Percentiles rank a stretch among this genome's conserved stretches.
Evolutionary conservation across 64 coral and sea anemone genomes (phyloP).

Genomic region (Montipora cactus): DNA sequence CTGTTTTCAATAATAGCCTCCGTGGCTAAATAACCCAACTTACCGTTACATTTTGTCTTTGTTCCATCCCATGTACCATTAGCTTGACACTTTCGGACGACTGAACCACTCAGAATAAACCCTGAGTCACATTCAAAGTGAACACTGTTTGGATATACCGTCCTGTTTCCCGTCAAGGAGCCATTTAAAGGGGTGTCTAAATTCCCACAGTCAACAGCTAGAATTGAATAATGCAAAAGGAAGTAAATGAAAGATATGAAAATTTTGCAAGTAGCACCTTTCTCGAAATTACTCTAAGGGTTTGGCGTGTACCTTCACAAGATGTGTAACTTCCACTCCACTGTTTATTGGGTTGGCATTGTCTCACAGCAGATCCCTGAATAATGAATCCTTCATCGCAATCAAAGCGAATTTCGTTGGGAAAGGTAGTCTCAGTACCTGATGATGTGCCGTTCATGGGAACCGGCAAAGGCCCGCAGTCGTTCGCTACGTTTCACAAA

Average conservation of each 20-base stretch:
- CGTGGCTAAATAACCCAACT: neutral
- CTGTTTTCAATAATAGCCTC: too few relatives aligned
- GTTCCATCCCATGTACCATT: conserved; percentile 69
- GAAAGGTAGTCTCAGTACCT: conserved; percentile 27
- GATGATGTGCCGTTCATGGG: conserved; percentile 26
- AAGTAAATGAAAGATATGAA: too few relatives aligned
- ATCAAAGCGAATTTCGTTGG: conserved; percentile 9
- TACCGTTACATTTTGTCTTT: conserved; percentile 48
- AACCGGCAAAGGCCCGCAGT: neutral
- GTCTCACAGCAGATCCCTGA: conserved; percentile 15
- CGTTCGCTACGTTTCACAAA: neutral
- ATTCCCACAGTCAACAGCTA: conserved; percentile 48
- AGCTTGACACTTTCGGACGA: conserved; percentile 19
- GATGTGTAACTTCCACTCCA: conserved; percentile 44
- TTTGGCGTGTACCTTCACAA: conserved; percentile 6
- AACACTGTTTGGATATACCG: conserved; percentile 63
- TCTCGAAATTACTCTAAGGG: neutral
- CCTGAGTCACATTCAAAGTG: conserved; percentile 72
- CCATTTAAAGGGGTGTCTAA: conserved; percentile 53
- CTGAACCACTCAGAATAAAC: conserved; percentile 67
- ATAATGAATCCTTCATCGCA: conserved; percentile 37
- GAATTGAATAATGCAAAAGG: too few relatives aligned
- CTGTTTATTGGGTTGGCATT: conserved; percentile 23
- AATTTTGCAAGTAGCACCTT: neutral
- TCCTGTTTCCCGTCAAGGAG: conserved; percentile 10